These are phyloP conservation scores for Trichomycterus rosablanca DNA, from an alignment of 2,113 vertebrate genomes.

Conservation along the genomic window DNA sequence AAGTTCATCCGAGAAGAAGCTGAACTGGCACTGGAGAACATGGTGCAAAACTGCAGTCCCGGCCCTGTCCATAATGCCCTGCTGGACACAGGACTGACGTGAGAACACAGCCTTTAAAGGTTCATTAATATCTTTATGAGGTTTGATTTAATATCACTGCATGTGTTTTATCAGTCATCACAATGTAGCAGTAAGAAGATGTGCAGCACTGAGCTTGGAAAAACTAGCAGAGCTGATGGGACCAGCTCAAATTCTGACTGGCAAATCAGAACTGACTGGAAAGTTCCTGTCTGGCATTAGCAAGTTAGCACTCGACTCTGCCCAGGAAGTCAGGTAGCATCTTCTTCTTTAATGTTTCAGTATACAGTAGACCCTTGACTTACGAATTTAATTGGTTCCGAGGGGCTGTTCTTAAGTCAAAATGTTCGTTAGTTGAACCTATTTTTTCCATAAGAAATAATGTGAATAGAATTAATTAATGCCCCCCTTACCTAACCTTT, in stretches of 20 bases:
- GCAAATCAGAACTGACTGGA: background rate
- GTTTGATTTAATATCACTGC: background rate
- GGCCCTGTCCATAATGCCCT: constrained; percentile 69
- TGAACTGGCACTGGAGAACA: constrained; percentile 71
- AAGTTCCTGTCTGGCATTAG: background rate
- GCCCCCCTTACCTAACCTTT: no score
- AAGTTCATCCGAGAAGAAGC: constrained; percentile 78
- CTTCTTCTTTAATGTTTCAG: no score
- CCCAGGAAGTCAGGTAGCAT: background rate
- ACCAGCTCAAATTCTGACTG: background rate
- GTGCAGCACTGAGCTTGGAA: background rate
- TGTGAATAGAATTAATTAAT: no score
- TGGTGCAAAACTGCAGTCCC: constrained; percentile 74
- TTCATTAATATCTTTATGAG: no score
- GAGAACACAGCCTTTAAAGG: no score
- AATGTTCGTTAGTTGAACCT: no score
- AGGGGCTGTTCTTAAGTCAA: no score
- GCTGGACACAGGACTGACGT: constrained; percentile 71
- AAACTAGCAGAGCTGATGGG: background rate
- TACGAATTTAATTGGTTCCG: no score
- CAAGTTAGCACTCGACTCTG: background rate
- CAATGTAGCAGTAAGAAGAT: background rate
- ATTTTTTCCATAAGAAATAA: no score
- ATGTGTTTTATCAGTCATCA: background rate
- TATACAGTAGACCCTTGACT: no score